Evolutionary conservation across 2,113 vertebrate species (phyloP), one percentile per base, ranked within the genome.

Genomic region (Poeciliopsis turrubarensis): DNA sequence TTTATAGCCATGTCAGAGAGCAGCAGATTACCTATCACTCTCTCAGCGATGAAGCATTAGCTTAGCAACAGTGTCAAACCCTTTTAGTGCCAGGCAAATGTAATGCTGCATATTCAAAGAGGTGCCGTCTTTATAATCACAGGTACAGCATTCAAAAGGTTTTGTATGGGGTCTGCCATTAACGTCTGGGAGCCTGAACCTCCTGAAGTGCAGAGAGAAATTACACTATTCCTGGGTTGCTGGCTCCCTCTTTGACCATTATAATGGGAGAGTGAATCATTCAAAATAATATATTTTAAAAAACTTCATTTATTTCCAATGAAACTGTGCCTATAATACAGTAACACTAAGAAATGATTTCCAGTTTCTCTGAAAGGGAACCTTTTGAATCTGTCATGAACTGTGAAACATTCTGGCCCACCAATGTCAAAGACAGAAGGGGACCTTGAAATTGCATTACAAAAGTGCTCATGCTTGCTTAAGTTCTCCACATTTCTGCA

Each of bases 31-130:
- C 37, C 83, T 72, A 72, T 91, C 92, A 87, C 73, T 91, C 84
- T 85, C 68, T 70, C 25, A 30, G 64, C 47, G 73, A 85, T 82
- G 70, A 89, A 91, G 85, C 82, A 90, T 92, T 91, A 87, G 83
- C 90, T 92, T 90, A 87, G 87, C 86, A 87, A 86, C 75, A 82
- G 68, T 87, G 83, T 91, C 89, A 87, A 86, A 60, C 73, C 79
- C 78, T 83, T 92, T 91, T 86, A 73, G 57, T 57, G 32, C 70
- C 74, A 88, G 70, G 73, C 47, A 27, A 82, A 83, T 76, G 76
- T 67, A 76, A 22, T n/a, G 37, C 60, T 19, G 72, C 75, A 31
- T 41, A 70, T 67, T 62, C 37, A 15, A 65, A 76, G 60, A 75
- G 47, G 81, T 69, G 65, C 65, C 72, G 34, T 65, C 29, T 15